Evolutionary conservation across 2,888 invertebrate species (phyloP), one percentile per base, ranked within the genome.

Genomic region (Synergus itoensis): DNA sequence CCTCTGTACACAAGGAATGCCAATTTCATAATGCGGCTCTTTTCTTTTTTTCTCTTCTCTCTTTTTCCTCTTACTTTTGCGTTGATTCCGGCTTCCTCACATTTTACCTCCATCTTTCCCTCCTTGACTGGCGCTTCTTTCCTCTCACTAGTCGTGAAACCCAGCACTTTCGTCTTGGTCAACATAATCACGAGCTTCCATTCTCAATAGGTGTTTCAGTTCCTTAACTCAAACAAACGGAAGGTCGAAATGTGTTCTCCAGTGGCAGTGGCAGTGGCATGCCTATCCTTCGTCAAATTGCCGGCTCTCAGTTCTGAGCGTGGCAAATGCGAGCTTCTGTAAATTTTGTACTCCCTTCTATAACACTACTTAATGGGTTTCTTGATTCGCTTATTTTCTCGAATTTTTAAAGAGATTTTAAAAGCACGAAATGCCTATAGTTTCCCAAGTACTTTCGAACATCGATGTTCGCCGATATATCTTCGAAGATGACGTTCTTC

Each of bases 1-100:
- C 77, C 62, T 80, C 78, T 78, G 78, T 82, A 79, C 80, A 82
- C 81, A 81, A 80, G 80, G 80, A 79, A 79, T 67, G 83, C 81
- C 64, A 77, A 53, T 78, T 67, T 67, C 69, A 73, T 73, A 73
- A 73, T 73, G 48, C 60, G 21, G 60, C n/a, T 45, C 45, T 21
- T 45, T 78, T 73, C 63, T 43, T 48, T 62, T 63, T 69, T 41
- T 62, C 60, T 40, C 9, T 28, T 67, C 60, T 62, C 45, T 73
- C 41, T 67, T 36, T 48, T 67, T 75, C 41, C 64, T 60, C 16
- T 76, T 78, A 41, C 63, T 78, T 63, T 73, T 14, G 40, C 63
- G 62, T 36, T 78, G 60, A 45, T 67, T 67, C 21, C n/a, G 40
- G 64, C 18, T 41, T 65, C 8, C 45, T 69, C 36, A n/a, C 9